A percentile compares a stretch with the other conserved stretches of the same genome.
phyloP scores from a whole-genome alignment of 2,113 vertebrate genomes.

The Parotia lawesii region DNA sequence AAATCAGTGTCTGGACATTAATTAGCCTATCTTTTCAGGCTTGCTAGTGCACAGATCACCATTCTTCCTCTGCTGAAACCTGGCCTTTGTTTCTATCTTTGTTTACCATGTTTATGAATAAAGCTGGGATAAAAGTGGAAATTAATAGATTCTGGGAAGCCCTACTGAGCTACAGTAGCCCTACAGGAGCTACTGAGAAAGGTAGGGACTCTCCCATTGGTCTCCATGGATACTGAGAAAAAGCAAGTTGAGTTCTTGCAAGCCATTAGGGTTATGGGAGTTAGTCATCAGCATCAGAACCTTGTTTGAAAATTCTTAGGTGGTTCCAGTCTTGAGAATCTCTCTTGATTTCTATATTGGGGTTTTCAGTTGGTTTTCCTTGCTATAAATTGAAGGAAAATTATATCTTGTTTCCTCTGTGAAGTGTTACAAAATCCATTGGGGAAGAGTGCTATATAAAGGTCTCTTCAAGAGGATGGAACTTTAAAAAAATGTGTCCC shows the following conservation, averaged over 20 bases:
- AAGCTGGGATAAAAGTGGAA: not conserved
- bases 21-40: fast-evolving
- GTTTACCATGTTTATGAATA: not conserved
- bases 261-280: not conserved
- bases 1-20: not conserved
- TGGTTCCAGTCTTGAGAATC: not conserved
- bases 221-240: not conserved
- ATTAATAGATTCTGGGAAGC: not conserved
- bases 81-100: not conserved
- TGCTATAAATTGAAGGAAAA: not conserved
- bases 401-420: not conserved
- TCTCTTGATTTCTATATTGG: not conserved
- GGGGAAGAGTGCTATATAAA: not conserved
- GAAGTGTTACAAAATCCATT: not conserved
- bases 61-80: not conserved
- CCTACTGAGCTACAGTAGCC: no score
- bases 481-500: not conserved
- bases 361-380: not conserved
- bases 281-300: not conserved
- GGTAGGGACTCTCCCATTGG: not conserved
- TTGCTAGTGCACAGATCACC: fast-evolving
- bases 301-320: not conserved
- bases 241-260: not conserved
- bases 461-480: not conserved
- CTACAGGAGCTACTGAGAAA: not conserved